Evolutionary conservation across 2,888 invertebrate genomes (phyloP).

Genomic region (Drosophila tanythrix): DNA sequence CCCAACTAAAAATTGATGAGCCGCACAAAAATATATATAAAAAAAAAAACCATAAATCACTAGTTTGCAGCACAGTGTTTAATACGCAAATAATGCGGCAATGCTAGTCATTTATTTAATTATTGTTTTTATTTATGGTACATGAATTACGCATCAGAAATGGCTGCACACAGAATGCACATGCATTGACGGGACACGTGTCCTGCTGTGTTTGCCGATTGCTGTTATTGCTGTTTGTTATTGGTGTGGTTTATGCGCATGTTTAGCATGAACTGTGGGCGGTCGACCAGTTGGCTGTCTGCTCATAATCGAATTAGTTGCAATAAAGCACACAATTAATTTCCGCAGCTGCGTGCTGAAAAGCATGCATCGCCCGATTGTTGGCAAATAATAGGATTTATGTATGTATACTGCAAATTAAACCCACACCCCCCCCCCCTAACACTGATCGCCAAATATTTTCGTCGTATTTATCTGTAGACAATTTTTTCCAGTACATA

Average conservation of each 20-base stretch:
- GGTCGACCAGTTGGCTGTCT: constrained; percentile 22
- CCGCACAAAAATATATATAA: constrained; percentile 34
- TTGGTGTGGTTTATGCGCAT: constrained; percentile 25
- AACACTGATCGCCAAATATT: constrained; percentile 29
- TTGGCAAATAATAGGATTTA: constrained; percentile 39
- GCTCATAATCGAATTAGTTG: constrained; percentile 76
- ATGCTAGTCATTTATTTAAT: constrained; percentile 23
- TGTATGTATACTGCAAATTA: constrained; percentile 28
- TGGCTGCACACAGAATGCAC: constrained; percentile 18
- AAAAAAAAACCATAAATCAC: constrained; percentile 62
- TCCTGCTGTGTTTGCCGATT: constrained; percentile 31
- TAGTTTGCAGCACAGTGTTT: constrained; percentile 51
- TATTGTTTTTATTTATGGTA: constrained; percentile 5
- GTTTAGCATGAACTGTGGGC: constrained; percentile 42
- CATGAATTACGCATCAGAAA: constrained; percentile 45
- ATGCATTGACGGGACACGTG: constrained; percentile 26
- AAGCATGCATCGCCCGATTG: constrained; percentile 31
- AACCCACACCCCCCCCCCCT: background rate
- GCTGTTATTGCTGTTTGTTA: background rate
- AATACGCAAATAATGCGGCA: constrained; percentile 54
- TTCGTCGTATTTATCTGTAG: constrained; percentile 20
- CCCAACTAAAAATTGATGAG: constrained; percentile 38
- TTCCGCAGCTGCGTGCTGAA: constrained; percentile 62
- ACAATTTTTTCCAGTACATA: constrained; percentile 60
- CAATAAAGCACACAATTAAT: constrained; percentile 79